Percentiles rank a stretch among this genome's conserved stretches.
Evolutionary conservation across 2,888 invertebrate species (phyloP).

Genomic region (Crocallis elinguaria): DNA sequence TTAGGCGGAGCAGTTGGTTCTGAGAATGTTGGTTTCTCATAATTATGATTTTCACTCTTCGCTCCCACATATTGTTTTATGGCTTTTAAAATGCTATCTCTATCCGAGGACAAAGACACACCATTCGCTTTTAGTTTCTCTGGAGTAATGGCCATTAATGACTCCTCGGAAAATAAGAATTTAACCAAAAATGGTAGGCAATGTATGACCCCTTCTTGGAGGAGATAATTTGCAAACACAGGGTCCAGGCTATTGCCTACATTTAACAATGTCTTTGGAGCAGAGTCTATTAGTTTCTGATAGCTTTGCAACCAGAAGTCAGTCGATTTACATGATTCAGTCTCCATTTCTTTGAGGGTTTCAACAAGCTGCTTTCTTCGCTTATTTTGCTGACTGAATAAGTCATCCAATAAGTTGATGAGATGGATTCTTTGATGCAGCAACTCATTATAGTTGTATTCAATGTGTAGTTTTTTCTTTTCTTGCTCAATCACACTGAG

Average conservation of each 20-base stretch:
- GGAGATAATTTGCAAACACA: conserved; percentile 87
- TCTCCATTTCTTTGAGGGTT: conserved; percentile 90
- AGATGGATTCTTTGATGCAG: conserved; percentile 88
- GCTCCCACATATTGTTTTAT: conserved; percentile 84
- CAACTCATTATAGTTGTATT: conserved; percentile 89
- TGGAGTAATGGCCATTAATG: conserved; percentile 80
- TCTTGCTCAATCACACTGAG: conserved; percentile 90
- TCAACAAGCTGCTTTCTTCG: conserved; percentile 87
- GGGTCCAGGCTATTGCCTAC: conserved; percentile 87
- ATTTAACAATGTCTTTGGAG: conserved; percentile 87
- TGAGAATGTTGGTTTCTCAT: conserved; percentile 40
- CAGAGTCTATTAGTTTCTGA: conserved; percentile 91
- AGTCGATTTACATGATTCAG: conserved; percentile 72
- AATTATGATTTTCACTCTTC: conserved; percentile 58
- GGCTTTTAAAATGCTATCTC: conserved; percentile 86
- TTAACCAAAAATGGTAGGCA: conserved; percentile 90
- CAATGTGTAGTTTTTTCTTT: conserved; percentile 87
- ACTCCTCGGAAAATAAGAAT: conserved; percentile 81
- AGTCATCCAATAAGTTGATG: conserved; percentile 87
- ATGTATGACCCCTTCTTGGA: conserved; percentile 90
- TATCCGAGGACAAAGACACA: conserved; percentile 82
- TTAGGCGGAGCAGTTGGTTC: conserved; percentile 58
- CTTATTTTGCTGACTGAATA: conserved; percentile 88
- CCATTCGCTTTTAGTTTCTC: conserved; percentile 85
- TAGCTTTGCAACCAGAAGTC: conserved; percentile 93